Conservation (phyloP, 1,140 invertebrate genomes). For the Nylanderia fulva region DNA sequence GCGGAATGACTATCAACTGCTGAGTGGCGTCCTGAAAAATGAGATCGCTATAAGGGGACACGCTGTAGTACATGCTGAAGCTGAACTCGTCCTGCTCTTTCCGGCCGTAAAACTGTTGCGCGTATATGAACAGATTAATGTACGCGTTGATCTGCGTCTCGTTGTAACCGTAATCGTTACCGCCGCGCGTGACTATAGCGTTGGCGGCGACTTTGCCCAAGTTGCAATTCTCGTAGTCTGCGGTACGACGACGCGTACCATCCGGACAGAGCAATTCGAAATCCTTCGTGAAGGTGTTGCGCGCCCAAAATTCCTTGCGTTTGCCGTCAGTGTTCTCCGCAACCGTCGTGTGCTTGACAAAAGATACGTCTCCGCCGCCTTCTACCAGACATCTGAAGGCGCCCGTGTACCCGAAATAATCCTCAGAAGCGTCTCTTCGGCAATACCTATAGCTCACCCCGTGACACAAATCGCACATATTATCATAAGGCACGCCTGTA, state of each 20-base stretch:
- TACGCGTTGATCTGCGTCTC: conserved; percentile 93
- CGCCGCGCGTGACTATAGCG: conserved; percentile 95
- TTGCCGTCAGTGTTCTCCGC: conserved; percentile 96
- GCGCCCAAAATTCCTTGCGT: conserved; percentile 95
- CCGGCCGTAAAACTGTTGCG: conserved; percentile 95
- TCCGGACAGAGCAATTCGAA: conserved; percentile 97
- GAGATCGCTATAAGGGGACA: conserved; percentile 92
- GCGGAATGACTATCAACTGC: conserved; percentile 90
- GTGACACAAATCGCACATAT: conserved; percentile 97
- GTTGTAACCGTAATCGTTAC: conserved; percentile 89
- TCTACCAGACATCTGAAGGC: conserved; percentile 97
- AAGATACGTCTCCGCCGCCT: conserved; percentile 97
- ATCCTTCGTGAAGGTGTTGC: conserved; percentile 96
- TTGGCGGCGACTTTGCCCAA: conserved; percentile 96
- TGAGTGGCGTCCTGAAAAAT: conserved; percentile 97
- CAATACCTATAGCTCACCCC: conserved; percentile 94
- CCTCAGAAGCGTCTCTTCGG: conserved; percentile 93
- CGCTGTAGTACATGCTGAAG: conserved; percentile 96
- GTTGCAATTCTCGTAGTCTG: conserved; percentile 94
- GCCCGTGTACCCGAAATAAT: conserved; percentile 94
- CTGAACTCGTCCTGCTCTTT: conserved; percentile 95
- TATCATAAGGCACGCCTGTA: conserved; percentile 91
- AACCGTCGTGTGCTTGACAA: conserved; percentile 97
- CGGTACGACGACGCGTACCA: conserved; percentile 92
- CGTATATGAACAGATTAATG: conserved; percentile 95